Evolutionary conservation across 1,140 invertebrate genomes (phyloP).

Genomic region (Ceratoteleas bidentatus): DNA sequence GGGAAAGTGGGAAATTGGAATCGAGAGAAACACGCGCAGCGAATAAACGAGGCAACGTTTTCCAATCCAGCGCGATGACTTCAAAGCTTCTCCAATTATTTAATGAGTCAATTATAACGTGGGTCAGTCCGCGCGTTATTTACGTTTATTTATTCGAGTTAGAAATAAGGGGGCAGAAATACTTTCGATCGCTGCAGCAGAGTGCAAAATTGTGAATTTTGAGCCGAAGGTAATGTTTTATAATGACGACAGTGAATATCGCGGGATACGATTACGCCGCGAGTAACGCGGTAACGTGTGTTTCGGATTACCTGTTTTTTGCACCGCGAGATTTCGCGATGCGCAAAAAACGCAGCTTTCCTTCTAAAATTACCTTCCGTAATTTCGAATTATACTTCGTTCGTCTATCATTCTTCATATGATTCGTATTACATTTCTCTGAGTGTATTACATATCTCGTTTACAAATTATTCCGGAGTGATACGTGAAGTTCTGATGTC

Average conservation of each 20-base stretch:
- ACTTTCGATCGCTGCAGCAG: not conserved
- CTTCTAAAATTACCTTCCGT: conserved; percentile 6
- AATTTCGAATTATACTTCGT: conserved; percentile 9
- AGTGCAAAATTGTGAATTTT: not conserved
- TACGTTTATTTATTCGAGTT: conserved; percentile 46
- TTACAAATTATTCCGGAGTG: not conserved
- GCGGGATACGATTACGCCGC: too few species aligned
- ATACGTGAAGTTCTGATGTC: not conserved
- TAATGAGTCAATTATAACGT: conserved; percentile 59
- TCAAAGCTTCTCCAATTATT: conserved; percentile 65
- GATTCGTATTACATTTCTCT: conserved; percentile 13
- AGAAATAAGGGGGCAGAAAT: too few species aligned
- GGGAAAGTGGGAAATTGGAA: conserved; percentile 73
- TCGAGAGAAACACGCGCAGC: conserved; percentile 69
- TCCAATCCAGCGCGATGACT: conserved; percentile 61
- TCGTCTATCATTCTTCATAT: not conserved
- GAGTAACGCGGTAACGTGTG: not conserved
- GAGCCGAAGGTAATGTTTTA: too few species aligned
- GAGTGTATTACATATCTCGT: conserved; percentile 15
- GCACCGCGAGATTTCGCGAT: conserved; percentile 5
- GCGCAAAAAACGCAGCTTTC: not conserved
- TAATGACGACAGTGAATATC: too few species aligned
- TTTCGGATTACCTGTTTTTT: conserved; percentile 1
- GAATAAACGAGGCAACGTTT: conserved; percentile 62
- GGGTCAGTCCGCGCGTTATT: conserved; percentile 32